A percentile compares a stretch with the other conserved stretches of the same genome.
Conservation (phyloP, 2,113 vertebrate genomes). For the Aspiorhynchus laticeps region DNA sequence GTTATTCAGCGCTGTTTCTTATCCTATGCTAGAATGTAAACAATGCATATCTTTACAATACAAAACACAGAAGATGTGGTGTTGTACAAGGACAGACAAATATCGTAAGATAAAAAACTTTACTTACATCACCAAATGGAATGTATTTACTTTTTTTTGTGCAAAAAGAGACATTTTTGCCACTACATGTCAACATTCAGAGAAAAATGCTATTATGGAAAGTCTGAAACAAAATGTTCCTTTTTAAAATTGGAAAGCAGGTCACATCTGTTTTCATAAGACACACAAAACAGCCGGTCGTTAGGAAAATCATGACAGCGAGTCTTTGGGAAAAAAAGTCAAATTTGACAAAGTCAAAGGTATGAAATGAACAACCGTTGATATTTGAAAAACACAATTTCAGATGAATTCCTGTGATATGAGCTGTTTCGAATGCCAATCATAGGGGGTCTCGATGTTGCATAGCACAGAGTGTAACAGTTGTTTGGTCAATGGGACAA, state of each 20-base stretch:
- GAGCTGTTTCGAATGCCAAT: not conserved
- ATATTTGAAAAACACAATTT: constrained; percentile 21
- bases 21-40: constrained; percentile 30
- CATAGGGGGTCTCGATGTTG: constrained; percentile 57
- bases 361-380: not conserved
- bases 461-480: constrained; percentile 64
- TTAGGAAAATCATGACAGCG: constrained; percentile 6
- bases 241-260: constrained; percentile 42
- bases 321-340: not conserved
- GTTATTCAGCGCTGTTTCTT: constrained; percentile 23
- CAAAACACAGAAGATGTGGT: constrained; percentile 58
- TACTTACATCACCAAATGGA: constrained; percentile 61
- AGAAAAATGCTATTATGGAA: constrained; percentile 21
- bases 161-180: constrained; percentile 61
- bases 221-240: constrained; percentile 32
- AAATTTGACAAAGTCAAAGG: not conserved
- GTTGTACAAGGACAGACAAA: constrained; percentile 49
- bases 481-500: constrained; percentile 58
- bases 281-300: not conserved
- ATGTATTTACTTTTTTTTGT: constrained; percentile 57
- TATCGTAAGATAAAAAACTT: constrained; percentile 51
- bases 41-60: constrained; percentile 54
- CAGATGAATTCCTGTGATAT: not conserved
- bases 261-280: constrained; percentile 12
- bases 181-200: constrained; percentile 58